Evolutionary conservation across 2,888 invertebrate genomes (phyloP).

Genomic region (Pinctada fucata): DNA sequence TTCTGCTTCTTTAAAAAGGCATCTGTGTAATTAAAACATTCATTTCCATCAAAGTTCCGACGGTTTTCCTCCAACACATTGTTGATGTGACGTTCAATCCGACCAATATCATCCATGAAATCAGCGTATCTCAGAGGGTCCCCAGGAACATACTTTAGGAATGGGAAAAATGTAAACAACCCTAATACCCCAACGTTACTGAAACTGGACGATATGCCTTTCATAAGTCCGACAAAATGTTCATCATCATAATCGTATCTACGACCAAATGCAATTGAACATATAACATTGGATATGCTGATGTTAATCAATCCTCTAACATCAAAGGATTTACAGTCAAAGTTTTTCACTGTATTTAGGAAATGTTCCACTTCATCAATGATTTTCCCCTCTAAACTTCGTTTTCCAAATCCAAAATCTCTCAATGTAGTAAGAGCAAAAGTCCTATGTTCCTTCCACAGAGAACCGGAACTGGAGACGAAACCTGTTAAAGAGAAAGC

Average conservation of each 20-base stretch:
- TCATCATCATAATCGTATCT: conserved; percentile 33
- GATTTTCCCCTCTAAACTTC: conserved; percentile 29
- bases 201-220: conserved; percentile 16
- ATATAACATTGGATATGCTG: conserved; percentile 38
- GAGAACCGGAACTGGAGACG: conserved; percentile 4
- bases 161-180: conserved; percentile 13
- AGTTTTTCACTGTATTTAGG: conserved; percentile 14
- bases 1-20: too few relatives aligned
- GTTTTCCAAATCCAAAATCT: conserved; percentile 42
- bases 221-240: conserved; percentile 15
- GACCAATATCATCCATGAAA: too few relatives aligned
- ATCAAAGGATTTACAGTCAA: conserved; percentile 25
- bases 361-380: conserved; percentile 27
- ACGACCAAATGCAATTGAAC: conserved; percentile 32
- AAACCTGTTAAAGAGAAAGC: conserved; percentile 7
- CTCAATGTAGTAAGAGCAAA: too few relatives aligned
- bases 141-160: conserved; percentile 6
- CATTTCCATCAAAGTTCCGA: too few relatives aligned
- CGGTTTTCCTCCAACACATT: too few relatives aligned
- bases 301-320: conserved; percentile 21
- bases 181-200: not conserved
- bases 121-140: conserved; percentile 1
- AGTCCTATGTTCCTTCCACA: too few relatives aligned
- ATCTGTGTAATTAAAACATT: too few relatives aligned
- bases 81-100: too few relatives aligned